A percentile compares a stretch with the other conserved stretches of the same genome.
These are phyloP conservation scores for Platorchestia sp. DNA, from an alignment of 1,140 invertebrate species.

Conservation along the genomic window DNA sequence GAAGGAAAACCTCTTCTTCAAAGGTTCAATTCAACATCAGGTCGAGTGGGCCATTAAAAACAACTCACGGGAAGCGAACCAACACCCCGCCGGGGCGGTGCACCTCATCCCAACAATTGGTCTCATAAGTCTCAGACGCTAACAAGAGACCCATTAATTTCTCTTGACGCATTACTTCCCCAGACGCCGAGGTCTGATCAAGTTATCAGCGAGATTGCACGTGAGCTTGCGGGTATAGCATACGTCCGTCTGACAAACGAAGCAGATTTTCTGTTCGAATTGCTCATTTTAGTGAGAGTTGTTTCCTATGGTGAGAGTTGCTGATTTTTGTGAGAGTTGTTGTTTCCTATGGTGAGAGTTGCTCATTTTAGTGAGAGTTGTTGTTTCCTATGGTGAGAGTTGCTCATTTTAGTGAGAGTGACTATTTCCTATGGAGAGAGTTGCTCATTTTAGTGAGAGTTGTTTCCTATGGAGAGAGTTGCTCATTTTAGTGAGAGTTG, in stretches of 20 bases:
- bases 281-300: too few species aligned
- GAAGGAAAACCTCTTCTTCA: neutral
- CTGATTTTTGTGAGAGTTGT: neutral
- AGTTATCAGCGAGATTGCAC: neutral
- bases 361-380: too few species aligned
- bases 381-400: too few species aligned
- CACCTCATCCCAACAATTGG: neutral
- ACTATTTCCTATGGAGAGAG: neutral
- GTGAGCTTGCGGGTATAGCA: neutral
- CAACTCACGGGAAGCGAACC: neutral
- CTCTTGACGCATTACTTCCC: constrained; percentile 20
- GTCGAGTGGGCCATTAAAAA: neutral
- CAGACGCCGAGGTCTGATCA: neutral
- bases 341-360: neutral
- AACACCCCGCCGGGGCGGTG: neutral
- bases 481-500: neutral
- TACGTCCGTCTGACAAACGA: neutral
- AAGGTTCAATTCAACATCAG: neutral
- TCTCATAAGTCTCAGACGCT: constrained; percentile 15
- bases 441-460: neutral
- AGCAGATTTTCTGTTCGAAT: neutral
- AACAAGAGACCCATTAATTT: constrained; percentile 17
- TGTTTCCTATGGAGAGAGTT: neutral
- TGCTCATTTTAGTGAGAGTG: too few species aligned
- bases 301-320: neutral